Percentiles rank a stretch among this genome's conserved stretches.
phyloP scores from a whole-genome alignment of 2,797 vertebrate genomes.

The Naso thynnoides region DNA sequence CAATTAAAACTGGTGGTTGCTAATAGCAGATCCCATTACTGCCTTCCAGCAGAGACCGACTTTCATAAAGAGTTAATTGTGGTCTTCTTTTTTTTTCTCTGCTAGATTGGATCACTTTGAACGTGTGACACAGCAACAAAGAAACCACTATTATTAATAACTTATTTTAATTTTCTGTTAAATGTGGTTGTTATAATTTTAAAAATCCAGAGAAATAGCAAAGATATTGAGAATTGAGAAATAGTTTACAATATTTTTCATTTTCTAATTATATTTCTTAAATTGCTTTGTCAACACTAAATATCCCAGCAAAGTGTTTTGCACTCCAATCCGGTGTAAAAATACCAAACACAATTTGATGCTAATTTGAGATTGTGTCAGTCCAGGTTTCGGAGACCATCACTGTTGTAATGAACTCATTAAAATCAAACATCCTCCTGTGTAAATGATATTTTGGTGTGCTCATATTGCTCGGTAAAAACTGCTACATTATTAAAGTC shows the following conservation, averaged over 20 bases:
- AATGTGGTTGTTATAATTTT: not conserved
- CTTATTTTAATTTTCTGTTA: slow-evolving; percentile 4
- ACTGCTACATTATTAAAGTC: not conserved
- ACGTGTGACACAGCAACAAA: not conserved
- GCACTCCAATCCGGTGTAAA: no score
- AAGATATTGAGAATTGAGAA: no score
- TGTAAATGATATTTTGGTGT: not conserved
- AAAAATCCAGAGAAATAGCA: no score
- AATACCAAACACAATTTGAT: not conserved
- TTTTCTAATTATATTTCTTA: no score
- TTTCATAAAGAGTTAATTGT: not conserved
- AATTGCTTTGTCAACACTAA: no score
- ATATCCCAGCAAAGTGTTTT: no score
- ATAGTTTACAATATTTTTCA: no score
- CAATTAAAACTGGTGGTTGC: slow-evolving; percentile 1
- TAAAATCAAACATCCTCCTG: not conserved
- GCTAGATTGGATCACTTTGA: slow-evolving; percentile 1
- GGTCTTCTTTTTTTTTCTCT: not conserved
- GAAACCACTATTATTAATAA: not conserved
- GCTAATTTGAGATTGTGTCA: not conserved
- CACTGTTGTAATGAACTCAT: not conserved
- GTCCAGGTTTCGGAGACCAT: not conserved
- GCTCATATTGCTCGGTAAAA: not conserved
- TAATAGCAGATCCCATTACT: not conserved
- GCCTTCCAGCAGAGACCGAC: not conserved